These are phyloP conservation scores for Gnathonemus longibarbis DNA, from an alignment of 2,113 vertebrate species.

Conservation along the genomic window DNA sequence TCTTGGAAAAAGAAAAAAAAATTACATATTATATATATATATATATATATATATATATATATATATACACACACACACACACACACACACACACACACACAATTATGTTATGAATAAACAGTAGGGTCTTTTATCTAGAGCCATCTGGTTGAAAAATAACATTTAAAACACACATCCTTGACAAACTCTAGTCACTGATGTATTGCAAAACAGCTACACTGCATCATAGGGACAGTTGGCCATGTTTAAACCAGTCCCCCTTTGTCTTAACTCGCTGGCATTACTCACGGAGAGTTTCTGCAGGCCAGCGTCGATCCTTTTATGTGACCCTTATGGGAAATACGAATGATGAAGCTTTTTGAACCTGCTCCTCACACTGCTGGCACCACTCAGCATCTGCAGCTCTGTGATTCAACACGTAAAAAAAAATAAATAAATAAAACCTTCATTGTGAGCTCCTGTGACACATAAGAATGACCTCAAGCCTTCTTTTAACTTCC, in stretches of 20 bases:
- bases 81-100: no score
- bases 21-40: background rate
- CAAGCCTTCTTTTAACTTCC: constrained; percentile 5
- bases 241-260: background rate
- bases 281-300: background rate
- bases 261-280: constrained; percentile 4
- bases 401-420: background rate
- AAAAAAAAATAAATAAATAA: background rate
- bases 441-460: background rate
- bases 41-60: no score
- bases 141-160: background rate
- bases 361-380: constrained; percentile 11
- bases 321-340: constrained; percentile 3
- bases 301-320: background rate
- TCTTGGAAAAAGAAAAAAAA: background rate
- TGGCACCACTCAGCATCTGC: constrained; percentile 2
- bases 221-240: background rate
- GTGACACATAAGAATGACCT: background rate
- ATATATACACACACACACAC: no score
- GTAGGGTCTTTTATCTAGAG: background rate
- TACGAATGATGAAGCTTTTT: constrained; percentile 10
- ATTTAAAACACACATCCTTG: constrained; percentile 12
- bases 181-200: background rate
- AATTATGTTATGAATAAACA: constrained; percentile 3
- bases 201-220: constrained; percentile 9